These are phyloP conservation scores for Coenobita brevimanus DNA, from an alignment of 1,140 invertebrate species.

Conservation along the genomic window DNA sequence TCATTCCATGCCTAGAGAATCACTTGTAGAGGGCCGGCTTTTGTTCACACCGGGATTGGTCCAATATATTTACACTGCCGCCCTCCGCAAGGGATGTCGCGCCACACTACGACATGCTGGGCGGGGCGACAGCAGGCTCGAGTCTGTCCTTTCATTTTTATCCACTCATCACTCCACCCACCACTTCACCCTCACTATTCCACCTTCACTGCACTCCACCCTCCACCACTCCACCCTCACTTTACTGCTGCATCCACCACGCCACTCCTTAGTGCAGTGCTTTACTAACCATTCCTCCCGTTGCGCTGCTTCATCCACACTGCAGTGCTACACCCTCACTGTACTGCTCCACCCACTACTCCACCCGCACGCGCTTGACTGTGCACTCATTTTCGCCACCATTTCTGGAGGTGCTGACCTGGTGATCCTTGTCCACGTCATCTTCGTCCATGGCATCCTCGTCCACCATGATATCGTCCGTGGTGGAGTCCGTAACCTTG, in stretches of 20 bases:
- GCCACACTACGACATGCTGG: too few relatives aligned
- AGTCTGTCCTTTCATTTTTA: too few relatives aligned
- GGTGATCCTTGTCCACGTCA: conserved; percentile 42
- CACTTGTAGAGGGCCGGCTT: too few relatives aligned
- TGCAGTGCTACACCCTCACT: background rate
- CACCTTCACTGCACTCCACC: background rate
- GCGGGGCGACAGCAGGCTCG: too few relatives aligned
- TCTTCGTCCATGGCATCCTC: conserved; percentile 63
- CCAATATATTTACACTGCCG: background rate
- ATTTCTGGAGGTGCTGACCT: conserved; percentile 39
- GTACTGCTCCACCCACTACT: background rate
- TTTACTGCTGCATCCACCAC: background rate
- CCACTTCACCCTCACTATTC: too few relatives aligned
- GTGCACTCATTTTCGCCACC: background rate
- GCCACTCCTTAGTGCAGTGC: too few relatives aligned
- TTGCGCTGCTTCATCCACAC: background rate
- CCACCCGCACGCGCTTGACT: conserved; percentile 31
- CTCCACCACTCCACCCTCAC: background rate
- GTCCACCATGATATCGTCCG: conserved; percentile 53
- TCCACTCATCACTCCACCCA: background rate
- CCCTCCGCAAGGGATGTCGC: background rate
- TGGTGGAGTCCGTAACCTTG: conserved; percentile 81
- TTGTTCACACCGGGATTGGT: too few relatives aligned
- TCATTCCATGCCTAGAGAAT: too few relatives aligned
- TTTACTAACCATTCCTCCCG: too few relatives aligned